phyloP scores from a whole-genome alignment of 2,888 invertebrate genomes.

The Eupelmus urozonus region DNA sequence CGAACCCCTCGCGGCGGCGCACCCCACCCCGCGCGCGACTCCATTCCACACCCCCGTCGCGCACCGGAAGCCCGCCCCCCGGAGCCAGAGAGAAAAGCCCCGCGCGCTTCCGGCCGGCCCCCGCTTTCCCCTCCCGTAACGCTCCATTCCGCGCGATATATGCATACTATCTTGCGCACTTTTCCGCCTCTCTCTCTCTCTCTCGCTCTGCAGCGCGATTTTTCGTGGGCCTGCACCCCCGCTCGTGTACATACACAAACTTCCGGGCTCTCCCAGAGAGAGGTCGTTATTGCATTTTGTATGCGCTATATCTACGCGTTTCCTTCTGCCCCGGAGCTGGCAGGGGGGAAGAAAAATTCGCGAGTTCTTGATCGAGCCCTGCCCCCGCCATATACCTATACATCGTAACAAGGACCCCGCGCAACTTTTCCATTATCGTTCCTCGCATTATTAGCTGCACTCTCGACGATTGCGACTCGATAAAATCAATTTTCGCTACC shows the following conservation, averaged over 20 bases:
- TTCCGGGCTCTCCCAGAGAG: conserved; percentile 56
- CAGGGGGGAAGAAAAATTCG: background rate
- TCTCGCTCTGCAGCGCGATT: conserved; percentile 10
- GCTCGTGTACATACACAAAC: conserved; percentile 17
- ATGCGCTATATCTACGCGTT: conserved; percentile 67
- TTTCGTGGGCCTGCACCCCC: background rate
- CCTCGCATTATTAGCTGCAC: conserved; percentile 71
- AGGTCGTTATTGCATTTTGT: conserved; percentile 75
- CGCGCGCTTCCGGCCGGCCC: conserved; percentile 62
- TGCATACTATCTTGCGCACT: conserved; percentile 64
- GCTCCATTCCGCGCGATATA: conserved; percentile 69
- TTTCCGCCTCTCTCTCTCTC: conserved; percentile 1
- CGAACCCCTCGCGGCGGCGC: conserved; percentile 69
- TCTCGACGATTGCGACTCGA: conserved; percentile 68
- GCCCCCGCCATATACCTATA: background rate
- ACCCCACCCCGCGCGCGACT: conserved; percentile 67
- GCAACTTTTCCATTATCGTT: conserved; percentile 64
- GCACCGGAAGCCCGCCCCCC: conserved; percentile 64
- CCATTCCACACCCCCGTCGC: conserved; percentile 77
- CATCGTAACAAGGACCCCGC: conserved; percentile 58
- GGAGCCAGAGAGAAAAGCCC: conserved; percentile 62
- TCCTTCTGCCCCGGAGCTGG: conserved; percentile 23
- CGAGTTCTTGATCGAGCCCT: conserved; percentile 9
- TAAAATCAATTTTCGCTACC: conserved; percentile 56
- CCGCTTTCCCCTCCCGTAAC: conserved; percentile 55